Base-by-base conservation (phyloP, 2,888 invertebrate species). In the Ochropleura plecta region DNA sequence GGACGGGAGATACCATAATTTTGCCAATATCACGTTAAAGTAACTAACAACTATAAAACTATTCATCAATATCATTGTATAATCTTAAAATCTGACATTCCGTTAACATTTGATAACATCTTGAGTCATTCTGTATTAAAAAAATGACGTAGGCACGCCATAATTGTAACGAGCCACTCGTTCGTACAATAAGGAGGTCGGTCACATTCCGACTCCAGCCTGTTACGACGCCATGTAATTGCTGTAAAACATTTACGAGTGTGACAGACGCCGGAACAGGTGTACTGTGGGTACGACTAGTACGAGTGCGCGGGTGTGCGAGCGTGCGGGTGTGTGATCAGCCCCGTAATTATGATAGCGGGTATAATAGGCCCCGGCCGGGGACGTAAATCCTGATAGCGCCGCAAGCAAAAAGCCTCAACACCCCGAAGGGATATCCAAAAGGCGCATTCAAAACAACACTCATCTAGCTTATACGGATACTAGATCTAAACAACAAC, bases 311-410 rank as follows among this genome's bases (percentile, higher is more conserved):
- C 40, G 8, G 0, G 69, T 46, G 71, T 48, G 69, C 12, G 40
- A 0, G 42, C 18, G 63, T 5, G 20, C 65, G 79, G 78, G 80
- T 74, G 82, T 65, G 82, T 87, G 83, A 87, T 89, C 86, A 85
- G 79, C 83, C 87, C 78, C 82, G 84, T 88, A 86, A 89, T 89
- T 89, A 88, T 84, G 79, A 82, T 80, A 85, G 86, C 84, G 66
- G 81, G 77, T 74, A 82, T 86, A 87, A 87, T 87, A 84, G 87
- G 80, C 76, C 83, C 74, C 83, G 78, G 74, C 79, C 80, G 79
- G 80, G 64, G 60, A 83, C 76, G 83, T 78, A 80, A 81, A 81
- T 76, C 78, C 81, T 76, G 78, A 80, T 77, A 83, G 83, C 81
- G 80, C 88, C 84, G 80, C 69, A 66, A 83, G 83, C 82, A 77